Evolutionary conservation across 1,140 invertebrate species (phyloP), one percentile per base, ranked within the genome.

Genomic region (Gryon sp.): DNA sequence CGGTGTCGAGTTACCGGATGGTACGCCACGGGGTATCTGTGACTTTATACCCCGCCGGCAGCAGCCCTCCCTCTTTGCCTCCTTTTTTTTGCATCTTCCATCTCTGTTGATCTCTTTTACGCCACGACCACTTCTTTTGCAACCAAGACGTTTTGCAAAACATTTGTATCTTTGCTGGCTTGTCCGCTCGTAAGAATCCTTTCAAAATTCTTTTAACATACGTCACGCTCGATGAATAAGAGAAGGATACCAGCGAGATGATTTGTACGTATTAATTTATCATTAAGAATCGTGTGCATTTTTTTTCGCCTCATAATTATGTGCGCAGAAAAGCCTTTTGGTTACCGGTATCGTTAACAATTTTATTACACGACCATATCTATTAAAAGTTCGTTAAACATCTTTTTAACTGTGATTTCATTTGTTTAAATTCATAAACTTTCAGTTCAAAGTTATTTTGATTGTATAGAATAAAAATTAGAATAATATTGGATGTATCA

Each of bases 1-100:
- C 81, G 86, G 86, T 89, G 86, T 89, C 87, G 87, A 89, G 87
- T 89, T 88, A 88, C 87, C 87, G 87, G 87, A 89, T 89, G 87
- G 87, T 84, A 85, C 87, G 77, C 87, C 83, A 79, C 87, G 83
- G 87, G 88, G 85, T 86, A 85, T 83, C 87, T 80, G 74, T 86
- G 84, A 87, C 86, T 78, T 89, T 84, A 85, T 89, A 86, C 83
- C 83, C 81, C 80, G 50, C 46, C 76, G 46, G 63, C 74, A 32
- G 46, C n/a, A n/a, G n/a, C n/a, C 46, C 48, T 53, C 70, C 60
- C 52, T 69, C 52, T 52, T 50, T n/a, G 32, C 43, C 48, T 40
- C 24, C 11, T n/a, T n/a, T n/a, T n/a, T n/a, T n/a, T n/a, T n/a
- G n/a, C 20, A 59, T 43, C 43, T 68, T 57, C 36, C 45, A 34